phyloP scores from a whole-genome alignment of 1,140 invertebrate species.

The Drosophila miranda region DNA sequence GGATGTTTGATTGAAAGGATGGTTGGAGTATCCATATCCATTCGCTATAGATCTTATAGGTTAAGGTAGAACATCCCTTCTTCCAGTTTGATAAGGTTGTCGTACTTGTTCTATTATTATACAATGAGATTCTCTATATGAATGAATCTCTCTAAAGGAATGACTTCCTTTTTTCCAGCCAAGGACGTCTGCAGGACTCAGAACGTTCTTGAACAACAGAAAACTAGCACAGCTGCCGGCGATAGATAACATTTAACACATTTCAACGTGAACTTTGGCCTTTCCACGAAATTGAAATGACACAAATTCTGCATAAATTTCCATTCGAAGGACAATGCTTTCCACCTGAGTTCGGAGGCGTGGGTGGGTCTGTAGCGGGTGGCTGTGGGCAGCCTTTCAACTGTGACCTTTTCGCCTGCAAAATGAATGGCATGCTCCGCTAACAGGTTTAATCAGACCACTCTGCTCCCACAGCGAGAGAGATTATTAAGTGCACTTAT shows the following conservation, averaged over 20 bases:
- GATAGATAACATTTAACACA: slow-evolving; percentile 31
- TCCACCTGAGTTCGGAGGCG: too few relatives aligned
- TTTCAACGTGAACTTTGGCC: slow-evolving; percentile 30
- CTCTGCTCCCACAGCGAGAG: background rate
- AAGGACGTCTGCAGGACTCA: too few relatives aligned
- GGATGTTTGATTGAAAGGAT: too few relatives aligned
- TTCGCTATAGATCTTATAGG: too few relatives aligned
- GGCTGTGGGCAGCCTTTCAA: slow-evolving; percentile 18
- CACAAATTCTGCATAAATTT: slow-evolving; percentile 17
- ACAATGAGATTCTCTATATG: too few relatives aligned
- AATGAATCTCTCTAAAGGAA: too few relatives aligned
- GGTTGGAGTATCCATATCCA: too few relatives aligned
- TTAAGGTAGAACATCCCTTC: too few relatives aligned
- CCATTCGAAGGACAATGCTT: slow-evolving; percentile 9
- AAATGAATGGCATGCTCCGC: slow-evolving; percentile 2
- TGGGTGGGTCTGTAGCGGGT: slow-evolving; percentile 1
- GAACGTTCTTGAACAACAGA: too few relatives aligned
- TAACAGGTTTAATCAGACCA: slow-evolving; percentile 18
- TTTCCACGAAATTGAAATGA: slow-evolving; percentile 31
- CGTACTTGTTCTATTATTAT: too few relatives aligned
- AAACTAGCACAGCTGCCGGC: slow-evolving; percentile 6
- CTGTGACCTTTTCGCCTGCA: slow-evolving; percentile 27
- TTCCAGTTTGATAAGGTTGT: too few relatives aligned
- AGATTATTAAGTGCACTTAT: slow-evolving; percentile 1
- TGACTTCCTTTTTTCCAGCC: too few relatives aligned